Evolutionary conservation across 2,888 invertebrate species (phyloP).

Genomic region (Trachelus troglodyta): DNA sequence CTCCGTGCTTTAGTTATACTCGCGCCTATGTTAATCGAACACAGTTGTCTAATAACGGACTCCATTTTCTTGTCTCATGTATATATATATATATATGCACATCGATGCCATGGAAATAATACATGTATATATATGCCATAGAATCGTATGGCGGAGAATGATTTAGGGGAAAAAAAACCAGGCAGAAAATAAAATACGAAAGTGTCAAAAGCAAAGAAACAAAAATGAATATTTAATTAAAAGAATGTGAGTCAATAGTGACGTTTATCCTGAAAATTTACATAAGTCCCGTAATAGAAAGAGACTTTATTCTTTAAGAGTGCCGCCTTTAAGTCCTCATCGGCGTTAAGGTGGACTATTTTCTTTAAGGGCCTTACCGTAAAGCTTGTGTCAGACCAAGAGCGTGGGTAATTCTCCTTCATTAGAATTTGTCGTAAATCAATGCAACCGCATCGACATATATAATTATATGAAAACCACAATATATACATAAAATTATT

Average conservation of each 20-base stretch:
- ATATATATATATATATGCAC: no score
- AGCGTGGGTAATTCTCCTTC: neutral
- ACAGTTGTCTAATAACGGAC: no score
- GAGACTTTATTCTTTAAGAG: neutral
- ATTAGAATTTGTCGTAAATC: neutral
- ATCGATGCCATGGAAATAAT: no score
- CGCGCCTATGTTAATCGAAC: neutral
- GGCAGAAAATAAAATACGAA: neutral
- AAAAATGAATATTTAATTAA: neutral
- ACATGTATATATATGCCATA: no score
- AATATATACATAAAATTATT: neutral
- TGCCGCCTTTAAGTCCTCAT: neutral
- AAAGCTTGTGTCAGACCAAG: neutral
- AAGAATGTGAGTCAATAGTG: neutral
- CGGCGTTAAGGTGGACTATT: neutral
- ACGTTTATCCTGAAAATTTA: neutral
- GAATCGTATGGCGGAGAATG: neutral
- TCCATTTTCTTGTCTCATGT: no score
- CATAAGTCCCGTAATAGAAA: neutral
- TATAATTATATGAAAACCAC: neutral
- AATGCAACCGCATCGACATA: neutral
- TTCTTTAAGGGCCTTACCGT: neutral
- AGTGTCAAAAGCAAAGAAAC: neutral
- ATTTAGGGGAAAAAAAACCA: neutral
- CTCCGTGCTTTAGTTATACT: conserved; percentile 27